These are phyloP conservation scores for Tineola bisselliella DNA, from an alignment of 2,888 invertebrate genomes.

Conservation along the genomic window DNA sequence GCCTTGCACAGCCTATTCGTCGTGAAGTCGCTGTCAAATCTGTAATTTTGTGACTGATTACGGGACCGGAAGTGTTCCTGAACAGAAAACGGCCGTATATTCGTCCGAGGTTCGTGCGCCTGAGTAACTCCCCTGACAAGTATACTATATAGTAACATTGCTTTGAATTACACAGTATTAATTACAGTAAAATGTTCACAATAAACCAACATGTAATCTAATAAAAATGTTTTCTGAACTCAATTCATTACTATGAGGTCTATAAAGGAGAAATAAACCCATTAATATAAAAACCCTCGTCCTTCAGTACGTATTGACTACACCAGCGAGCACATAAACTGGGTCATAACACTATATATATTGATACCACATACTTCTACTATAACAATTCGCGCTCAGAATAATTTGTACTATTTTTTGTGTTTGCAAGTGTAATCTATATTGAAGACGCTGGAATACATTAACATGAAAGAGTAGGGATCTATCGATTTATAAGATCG, in stretches of 20 bases:
- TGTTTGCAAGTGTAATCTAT: not conserved
- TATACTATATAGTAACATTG: no score
- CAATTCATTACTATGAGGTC: slow-evolving; percentile 3
- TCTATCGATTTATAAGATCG: not conserved
- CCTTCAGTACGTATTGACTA: not conserved
- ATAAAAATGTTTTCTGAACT: not conserved
- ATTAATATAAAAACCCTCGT: not conserved
- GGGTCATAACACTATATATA: not conserved
- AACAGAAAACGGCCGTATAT: no score
- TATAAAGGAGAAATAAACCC: not conserved
- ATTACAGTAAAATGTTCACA: not conserved
- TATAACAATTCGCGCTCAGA: no score
- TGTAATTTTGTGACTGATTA: no score
- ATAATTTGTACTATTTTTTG: not conserved
- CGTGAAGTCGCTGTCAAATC: no score
- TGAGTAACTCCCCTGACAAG: no score
- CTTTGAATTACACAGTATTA: no score
- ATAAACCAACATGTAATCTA: not conserved
- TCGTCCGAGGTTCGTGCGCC: no score
- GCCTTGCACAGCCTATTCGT: no score
- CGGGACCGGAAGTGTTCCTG: no score
- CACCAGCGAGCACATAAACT: not conserved
- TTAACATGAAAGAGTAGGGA: slow-evolving; percentile 1
- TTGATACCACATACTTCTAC: no score
- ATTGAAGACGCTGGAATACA: slow-evolving; percentile 2